phyloP scores from a whole-genome alignment of 2,113 vertebrate species.

The Nannobrachium achirus region DNA sequence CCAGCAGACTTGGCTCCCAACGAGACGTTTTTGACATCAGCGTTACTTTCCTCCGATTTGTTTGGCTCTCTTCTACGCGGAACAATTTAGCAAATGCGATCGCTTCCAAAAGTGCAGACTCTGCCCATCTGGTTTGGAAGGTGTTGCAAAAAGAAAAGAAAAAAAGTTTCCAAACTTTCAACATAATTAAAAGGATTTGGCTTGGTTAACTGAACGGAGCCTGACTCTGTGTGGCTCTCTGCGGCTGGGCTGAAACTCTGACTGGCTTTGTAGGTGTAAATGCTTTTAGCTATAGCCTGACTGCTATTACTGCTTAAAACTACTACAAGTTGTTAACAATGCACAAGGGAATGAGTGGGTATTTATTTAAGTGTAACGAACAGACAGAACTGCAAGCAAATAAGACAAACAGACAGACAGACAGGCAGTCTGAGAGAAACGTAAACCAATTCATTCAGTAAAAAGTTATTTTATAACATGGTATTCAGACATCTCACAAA shows the following conservation, averaged over 20 bases:
- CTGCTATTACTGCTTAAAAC: neutral
- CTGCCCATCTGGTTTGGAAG: too few relatives aligned
- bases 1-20: too few relatives aligned
- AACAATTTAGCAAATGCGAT: too few relatives aligned
- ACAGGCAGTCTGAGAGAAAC: constrained; percentile 17
- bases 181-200: too few relatives aligned
- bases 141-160: too few relatives aligned
- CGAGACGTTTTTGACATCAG: too few relatives aligned
- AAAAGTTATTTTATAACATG: constrained; percentile 11
- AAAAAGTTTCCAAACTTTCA: too few relatives aligned
- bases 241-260: constrained; percentile 68
- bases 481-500: neutral
- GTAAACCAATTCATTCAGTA: neutral
- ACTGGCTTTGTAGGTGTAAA: constrained; percentile 51
- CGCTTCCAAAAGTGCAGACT: too few relatives aligned
- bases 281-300: constrained; percentile 25
- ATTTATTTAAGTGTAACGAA: neutral
- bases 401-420: constrained; percentile 9
- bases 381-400: neutral
- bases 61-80: too few relatives aligned
- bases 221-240: constrained; percentile 22
- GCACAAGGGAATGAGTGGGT: neutral
- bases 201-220: too few relatives aligned
- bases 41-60: too few relatives aligned
- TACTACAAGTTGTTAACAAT: neutral